Base-by-base conservation (phyloP, 2,797 vertebrate genomes). In the Ciconia nigra region DNA sequence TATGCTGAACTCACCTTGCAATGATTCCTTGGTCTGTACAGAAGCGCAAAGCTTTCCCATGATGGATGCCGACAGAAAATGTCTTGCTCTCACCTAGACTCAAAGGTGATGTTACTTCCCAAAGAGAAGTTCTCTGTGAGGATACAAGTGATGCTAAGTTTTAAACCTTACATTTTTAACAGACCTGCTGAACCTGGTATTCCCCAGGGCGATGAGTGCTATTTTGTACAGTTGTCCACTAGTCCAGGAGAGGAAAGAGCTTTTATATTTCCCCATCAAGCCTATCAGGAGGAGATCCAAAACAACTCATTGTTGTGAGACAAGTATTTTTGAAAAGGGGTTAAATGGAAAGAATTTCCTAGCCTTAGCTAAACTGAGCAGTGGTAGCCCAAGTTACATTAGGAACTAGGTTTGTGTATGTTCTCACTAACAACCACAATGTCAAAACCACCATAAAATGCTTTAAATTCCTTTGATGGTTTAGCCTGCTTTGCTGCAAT, bases 1-100 rank as follows among this genome's bases (percentile, higher is more conserved):
- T 16, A 17, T 2, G 1, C 61, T 21, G 55, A 93, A 72, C 71
- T 63, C 26, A 1, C 72, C 72, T 61, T 10, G 8, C 65, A 31
- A 1, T 0, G 2, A 39, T 9, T 57, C 54, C 49, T 28, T 31
- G 61, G 47, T 42, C 74, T 16, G 19, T 8, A 25, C 1, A 10
- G 51, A 69, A 25, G 7, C 7, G 47, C 57, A 81, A 55, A 71
- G 35, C 44, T 57, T 62, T 70, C 67, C 62, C 31, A 15, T 1
- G 13, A 14, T 11, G 12, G 10, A 8, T 33, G 72, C 20, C 59
- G 72, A 66, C 19, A 49, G 51, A 44, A 29, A 13, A 46, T 5
- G 28, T 22, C 49, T 46, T 22, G 28, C 66, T 69, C 31, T 47
- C 47, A 41, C 35, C 59, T 33, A 28, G 58, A 65, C 63, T 69